Evolutionary conservation across 2,888 invertebrate genomes (phyloP).

Genomic region (Conistra vaccinii): DNA sequence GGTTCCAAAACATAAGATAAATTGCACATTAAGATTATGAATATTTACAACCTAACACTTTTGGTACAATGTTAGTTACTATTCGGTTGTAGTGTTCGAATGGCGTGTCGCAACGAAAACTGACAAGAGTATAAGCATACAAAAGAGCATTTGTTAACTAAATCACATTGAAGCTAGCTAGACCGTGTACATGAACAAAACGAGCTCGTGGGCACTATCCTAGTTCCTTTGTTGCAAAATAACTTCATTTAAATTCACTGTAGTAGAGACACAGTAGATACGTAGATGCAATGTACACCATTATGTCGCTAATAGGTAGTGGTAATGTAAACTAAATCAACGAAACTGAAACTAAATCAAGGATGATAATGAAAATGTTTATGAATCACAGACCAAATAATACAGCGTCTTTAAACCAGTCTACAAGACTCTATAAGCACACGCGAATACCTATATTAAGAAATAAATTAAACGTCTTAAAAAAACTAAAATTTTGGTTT

Average conservation of each 20-base stretch:
- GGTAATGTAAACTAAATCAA: not conserved
- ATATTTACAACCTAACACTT: conserved; percentile 50
- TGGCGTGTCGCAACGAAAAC: conserved; percentile 47
- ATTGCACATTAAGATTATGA: conserved; percentile 67
- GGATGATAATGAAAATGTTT: not conserved
- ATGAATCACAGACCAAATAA: not conserved
- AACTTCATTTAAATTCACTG: conserved; percentile 50
- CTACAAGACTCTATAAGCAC: not conserved
- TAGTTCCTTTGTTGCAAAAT: conserved; percentile 59
- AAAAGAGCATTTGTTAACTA: conserved; percentile 66
- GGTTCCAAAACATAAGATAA: conserved; percentile 80
- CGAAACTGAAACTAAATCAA: not conserved
- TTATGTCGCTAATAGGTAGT: not conserved
- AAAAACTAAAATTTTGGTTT: too few relatives aligned
- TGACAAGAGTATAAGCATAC: conserved; percentile 45
- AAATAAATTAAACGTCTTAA: too few relatives aligned
- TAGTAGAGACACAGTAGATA: not conserved
- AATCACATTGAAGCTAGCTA: conserved; percentile 73
- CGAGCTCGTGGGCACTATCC: conserved; percentile 47
- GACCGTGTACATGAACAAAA: conserved; percentile 69
- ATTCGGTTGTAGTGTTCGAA: conserved; percentile 24
- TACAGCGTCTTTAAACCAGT: not conserved
- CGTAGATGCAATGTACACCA: not conserved
- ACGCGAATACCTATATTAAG: not conserved
- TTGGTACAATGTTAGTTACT: conserved; percentile 10